phyloP scores from a whole-genome alignment of 2,888 invertebrate genomes.

The Epistrophella euchroma region DNA sequence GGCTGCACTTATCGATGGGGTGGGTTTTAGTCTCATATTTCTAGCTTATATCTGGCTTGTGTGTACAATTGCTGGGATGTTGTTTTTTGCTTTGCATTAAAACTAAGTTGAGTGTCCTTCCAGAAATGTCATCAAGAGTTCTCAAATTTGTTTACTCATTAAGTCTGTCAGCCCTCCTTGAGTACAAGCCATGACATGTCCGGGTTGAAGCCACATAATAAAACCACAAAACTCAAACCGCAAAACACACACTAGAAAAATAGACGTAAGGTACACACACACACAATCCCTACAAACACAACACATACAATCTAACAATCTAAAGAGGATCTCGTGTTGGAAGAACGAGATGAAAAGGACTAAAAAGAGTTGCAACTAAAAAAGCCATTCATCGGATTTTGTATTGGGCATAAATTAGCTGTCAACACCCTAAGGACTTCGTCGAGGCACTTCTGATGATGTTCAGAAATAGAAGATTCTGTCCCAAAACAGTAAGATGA shows the following conservation, averaged over 20 bases:
- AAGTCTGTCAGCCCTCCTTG: conserved; percentile 54
- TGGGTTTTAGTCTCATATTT: not conserved
- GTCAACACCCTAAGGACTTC: conserved; percentile 63
- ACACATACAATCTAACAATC: not conserved
- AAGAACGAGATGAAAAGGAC: conserved; percentile 49
- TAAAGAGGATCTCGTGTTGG: conserved; percentile 31
- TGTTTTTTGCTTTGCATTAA: conserved; percentile 22
- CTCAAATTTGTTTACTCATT: conserved; percentile 76
- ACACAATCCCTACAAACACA: not conserved
- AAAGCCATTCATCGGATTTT: conserved; percentile 61
- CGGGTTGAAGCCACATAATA: conserved; percentile 45
- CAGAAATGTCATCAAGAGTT: conserved; percentile 73
- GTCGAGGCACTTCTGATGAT: conserved; percentile 15
- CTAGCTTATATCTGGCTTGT: not conserved
- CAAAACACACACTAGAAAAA: conserved; percentile 18
- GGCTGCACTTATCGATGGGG: conserved; percentile 60
- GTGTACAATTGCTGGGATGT: conserved; percentile 2
- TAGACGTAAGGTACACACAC: not conserved
- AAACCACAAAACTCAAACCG: conserved; percentile 28
- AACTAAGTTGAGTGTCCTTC: conserved; percentile 74
- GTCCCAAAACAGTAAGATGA: conserved; percentile 16
- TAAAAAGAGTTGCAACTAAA: conserved; percentile 59
- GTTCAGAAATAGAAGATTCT: conserved; percentile 26
- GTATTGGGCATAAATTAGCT: conserved; percentile 74
- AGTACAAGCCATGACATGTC: conserved; percentile 42